Conservation (phyloP, 2,888 invertebrate species). For the Ennomos quercinarius region DNA sequence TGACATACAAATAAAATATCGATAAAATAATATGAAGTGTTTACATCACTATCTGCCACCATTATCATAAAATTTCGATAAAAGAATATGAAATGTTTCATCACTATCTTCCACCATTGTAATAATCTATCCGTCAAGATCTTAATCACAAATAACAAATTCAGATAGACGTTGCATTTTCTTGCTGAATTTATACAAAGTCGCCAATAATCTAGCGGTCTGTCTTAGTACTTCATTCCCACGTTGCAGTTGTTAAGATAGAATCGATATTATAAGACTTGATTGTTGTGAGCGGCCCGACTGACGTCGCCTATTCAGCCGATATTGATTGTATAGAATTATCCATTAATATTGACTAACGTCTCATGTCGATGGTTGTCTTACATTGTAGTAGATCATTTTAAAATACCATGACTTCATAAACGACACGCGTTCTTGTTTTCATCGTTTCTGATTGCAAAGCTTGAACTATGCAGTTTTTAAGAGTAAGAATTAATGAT, state of each 20-base stretch:
- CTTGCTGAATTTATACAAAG: slow-evolving; percentile 64
- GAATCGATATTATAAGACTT: slow-evolving; percentile 52
- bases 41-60: slow-evolving; percentile 42
- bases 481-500: slow-evolving; percentile 10
- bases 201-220: slow-evolving; percentile 65
- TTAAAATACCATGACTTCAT: slow-evolving; percentile 1
- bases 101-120: slow-evolving; percentile 51
- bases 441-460: slow-evolving; percentile 1
- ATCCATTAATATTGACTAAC: slow-evolving; percentile 26
- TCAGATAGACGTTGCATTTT: slow-evolving; percentile 65
- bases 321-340: slow-evolving; percentile 29
- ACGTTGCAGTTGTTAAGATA: slow-evolving; percentile 48
- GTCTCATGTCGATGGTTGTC: neutral
- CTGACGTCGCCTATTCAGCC: slow-evolving; percentile 4
- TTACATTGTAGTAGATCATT: neutral
- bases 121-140: slow-evolving; percentile 73
- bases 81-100: slow-evolving; percentile 42
- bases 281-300: slow-evolving; percentile 52
- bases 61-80: slow-evolving; percentile 31
- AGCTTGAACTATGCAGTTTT: slow-evolving; percentile 14
- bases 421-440: neutral
- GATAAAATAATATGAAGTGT: slow-evolving; percentile 32
- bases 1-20: no score
- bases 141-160: slow-evolving; percentile 55
- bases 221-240: slow-evolving; percentile 66